A percentile compares a stretch with the other conserved stretches of the same genome.
phyloP scores from a whole-genome alignment of 2,888 invertebrate species.

The Matsumyia berberina region DNA sequence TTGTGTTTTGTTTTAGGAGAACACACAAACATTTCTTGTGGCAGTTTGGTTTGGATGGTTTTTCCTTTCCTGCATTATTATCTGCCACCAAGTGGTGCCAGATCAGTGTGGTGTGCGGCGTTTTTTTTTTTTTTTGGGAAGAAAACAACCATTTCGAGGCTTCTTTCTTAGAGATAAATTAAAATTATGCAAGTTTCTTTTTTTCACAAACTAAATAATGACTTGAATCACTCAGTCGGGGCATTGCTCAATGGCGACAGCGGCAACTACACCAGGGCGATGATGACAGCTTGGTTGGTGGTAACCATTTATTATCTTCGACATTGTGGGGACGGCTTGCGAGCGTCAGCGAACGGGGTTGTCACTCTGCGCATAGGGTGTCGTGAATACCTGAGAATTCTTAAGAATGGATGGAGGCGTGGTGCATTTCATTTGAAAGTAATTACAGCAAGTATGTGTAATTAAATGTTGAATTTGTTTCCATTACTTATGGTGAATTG shows the following conservation, averaged over 20 bases:
- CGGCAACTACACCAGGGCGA: slow-evolving; percentile 24
- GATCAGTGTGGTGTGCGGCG: slow-evolving; percentile 18
- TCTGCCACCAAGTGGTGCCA: slow-evolving; percentile 4
- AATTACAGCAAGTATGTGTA: no score
- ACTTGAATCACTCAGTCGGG: slow-evolving; percentile 69
- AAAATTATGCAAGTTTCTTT: slow-evolving; percentile 75
- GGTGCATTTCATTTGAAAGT: slow-evolving; percentile 26
- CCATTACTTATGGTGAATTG: slow-evolving; percentile 5
- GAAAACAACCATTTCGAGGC: slow-evolving; percentile 64
- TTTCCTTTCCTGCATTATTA: slow-evolving; percentile 56
- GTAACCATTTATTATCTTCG: slow-evolving; percentile 72
- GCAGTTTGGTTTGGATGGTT: slow-evolving; percentile 31
- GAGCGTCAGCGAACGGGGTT: slow-evolving; percentile 19
- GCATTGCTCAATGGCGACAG: slow-evolving; percentile 67
- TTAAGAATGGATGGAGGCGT: slow-evolving; percentile 40
- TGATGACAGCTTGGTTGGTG: slow-evolving; percentile 61
- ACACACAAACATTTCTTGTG: slow-evolving; percentile 68
- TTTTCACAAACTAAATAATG: slow-evolving; percentile 74
- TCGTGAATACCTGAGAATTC: slow-evolving; percentile 47
- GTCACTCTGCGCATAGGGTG: slow-evolving; percentile 17
- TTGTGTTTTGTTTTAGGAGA: slow-evolving; percentile 49
- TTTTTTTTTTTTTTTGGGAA: slow-evolving; percentile 10
- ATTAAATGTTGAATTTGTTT: slow-evolving; percentile 38
- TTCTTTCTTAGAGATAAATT: slow-evolving; percentile 76
- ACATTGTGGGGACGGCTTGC: slow-evolving; percentile 47